A percentile compares a stretch with the other conserved stretches of the same genome.
These are phyloP conservation scores for Platysternon megacephalum DNA, from an alignment of 2,113 vertebrate species.

Conservation along the genomic window DNA sequence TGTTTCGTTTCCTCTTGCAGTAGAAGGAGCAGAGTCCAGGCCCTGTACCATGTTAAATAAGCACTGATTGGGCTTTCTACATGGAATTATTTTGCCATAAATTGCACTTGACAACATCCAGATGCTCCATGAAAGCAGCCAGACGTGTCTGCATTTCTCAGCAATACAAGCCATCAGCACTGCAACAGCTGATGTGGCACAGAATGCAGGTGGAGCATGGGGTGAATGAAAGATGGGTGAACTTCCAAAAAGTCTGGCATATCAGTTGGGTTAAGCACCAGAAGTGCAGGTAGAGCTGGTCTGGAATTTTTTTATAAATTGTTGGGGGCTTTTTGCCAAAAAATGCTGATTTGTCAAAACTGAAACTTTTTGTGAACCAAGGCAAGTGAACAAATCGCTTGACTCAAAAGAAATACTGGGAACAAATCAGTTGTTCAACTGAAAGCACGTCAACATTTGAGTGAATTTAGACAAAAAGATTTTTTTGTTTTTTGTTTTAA, in stretches of 20 bases:
- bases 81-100: not conserved
- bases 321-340: not conserved
- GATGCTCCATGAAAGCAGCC: constrained; percentile 46
- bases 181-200: rapidly evolving
- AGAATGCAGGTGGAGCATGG: not conserved
- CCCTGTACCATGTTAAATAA: constrained; percentile 37
- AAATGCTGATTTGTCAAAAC: not conserved
- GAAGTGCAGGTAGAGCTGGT: not conserved
- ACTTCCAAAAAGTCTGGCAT: not conserved
- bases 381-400: not conserved
- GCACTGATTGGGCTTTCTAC: not conserved
- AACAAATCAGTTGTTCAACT: not conserved
- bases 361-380: not conserved
- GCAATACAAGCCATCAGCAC: not conserved
- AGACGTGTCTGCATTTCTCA: constrained; percentile 34
- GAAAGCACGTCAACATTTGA: not conserved
- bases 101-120: constrained; percentile 54
- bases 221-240: not conserved
- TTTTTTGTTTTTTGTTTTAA: not conserved
- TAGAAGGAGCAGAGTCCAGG: not conserved
- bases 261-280: not conserved
- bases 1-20: not conserved
- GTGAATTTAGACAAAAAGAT: not conserved
- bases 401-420: not conserved
- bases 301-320: not conserved